Percentiles rank a stretch among this genome's conserved stretches.
Conservation (phyloP, 2,888 invertebrate species). For the Tetragonula carbonaria region DNA sequence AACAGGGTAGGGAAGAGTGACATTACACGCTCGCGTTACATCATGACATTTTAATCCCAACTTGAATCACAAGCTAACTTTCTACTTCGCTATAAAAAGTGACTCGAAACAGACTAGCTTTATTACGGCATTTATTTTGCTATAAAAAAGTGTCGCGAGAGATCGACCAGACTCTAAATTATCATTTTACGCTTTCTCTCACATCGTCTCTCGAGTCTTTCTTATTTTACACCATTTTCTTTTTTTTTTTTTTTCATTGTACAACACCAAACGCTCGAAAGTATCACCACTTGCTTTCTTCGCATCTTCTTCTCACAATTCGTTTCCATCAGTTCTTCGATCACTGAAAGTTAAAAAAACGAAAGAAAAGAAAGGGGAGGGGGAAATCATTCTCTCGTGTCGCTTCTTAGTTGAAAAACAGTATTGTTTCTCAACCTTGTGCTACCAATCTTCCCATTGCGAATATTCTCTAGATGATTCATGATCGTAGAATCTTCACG, state of each 20-base stretch:
- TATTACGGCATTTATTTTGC: constrained; percentile 62
- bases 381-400: no score
- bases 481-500: neutral
- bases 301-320: neutral
- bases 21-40: constrained; percentile 50
- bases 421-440: neutral
- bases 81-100: constrained; percentile 72
- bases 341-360: neutral
- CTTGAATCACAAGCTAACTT: constrained; percentile 70
- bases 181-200: constrained; percentile 56
- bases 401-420: neutral
- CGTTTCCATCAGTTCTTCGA: neutral
- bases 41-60: constrained; percentile 71
- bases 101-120: constrained; percentile 68
- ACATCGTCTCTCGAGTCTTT: constrained; percentile 25
- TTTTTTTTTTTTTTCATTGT: neutral
- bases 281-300: neutral
- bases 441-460: neutral
- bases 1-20: constrained; percentile 30
- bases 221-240: constrained; percentile 18
- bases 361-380: neutral
- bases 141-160: constrained; percentile 67
- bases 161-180: constrained; percentile 27
- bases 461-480: neutral
- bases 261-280: constrained; percentile 21